Percentiles rank a stretch among this genome's conserved stretches.
These are phyloP conservation scores for Perognathus longimembris DNA, from an alignment of 2,113 vertebrate species.

Conservation along the genomic window DNA sequence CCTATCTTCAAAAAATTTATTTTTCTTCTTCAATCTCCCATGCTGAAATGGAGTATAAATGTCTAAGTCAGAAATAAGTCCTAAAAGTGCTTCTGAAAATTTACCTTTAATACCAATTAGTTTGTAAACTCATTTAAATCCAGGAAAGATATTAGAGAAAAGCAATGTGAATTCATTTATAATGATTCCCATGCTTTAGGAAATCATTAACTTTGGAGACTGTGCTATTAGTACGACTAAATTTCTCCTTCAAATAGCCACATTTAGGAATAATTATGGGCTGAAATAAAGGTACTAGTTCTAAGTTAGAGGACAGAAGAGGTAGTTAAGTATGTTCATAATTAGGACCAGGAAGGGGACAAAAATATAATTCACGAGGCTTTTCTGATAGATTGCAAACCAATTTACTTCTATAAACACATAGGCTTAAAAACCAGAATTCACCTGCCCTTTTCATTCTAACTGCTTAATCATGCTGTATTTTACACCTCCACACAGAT, in stretches of 20 bases:
- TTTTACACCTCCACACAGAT: neutral
- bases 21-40: neutral
- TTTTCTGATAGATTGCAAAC: conserved; percentile 2
- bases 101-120: conserved; percentile 66
- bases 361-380: conserved; percentile 23
- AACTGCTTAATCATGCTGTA: neutral
- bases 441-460: conserved; percentile 49
- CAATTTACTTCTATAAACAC: neutral
- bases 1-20: neutral
- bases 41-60: conserved; percentile 41
- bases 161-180: conserved; percentile 67
- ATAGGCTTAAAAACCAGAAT: neutral
- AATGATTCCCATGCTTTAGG: conserved; percentile 69
- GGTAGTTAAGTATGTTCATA: conserved; percentile 36
- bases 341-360: neutral
- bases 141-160: conserved; percentile 55
- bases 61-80: conserved; percentile 28
- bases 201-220: conserved; percentile 76
- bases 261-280: conserved; percentile 55
- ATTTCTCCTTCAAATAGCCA: conserved; percentile 66
- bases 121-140: conserved; percentile 65
- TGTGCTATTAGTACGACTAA: conserved; percentile 61
- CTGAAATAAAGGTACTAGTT: conserved; percentile 42
- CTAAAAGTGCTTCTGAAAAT: conserved; percentile 54
- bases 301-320: neutral